Percentiles rank a stretch among this genome's conserved stretches.
Conservation (phyloP, 1,140 invertebrate genomes). For the Samia ricini region DNA sequence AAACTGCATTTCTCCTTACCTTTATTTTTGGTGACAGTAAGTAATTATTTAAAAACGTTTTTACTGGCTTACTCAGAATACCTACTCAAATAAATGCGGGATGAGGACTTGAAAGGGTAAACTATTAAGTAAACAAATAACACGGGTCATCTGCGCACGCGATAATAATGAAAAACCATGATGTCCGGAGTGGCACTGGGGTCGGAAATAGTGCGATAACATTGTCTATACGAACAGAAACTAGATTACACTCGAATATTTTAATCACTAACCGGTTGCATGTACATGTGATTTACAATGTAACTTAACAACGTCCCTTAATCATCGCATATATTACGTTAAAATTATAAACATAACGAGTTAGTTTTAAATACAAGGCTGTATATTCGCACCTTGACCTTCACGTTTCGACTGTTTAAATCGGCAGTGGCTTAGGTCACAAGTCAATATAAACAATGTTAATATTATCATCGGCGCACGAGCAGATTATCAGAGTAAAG, state of each 20-base stretch:
- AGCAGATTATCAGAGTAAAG: background rate
- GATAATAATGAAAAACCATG: conserved; percentile 10
- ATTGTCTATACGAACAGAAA: background rate
- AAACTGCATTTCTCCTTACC: too few species aligned
- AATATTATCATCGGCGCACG: background rate
- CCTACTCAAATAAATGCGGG: background rate
- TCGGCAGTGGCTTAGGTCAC: background rate
- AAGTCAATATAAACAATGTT: background rate
- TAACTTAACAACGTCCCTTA: background rate
- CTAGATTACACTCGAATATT: conserved; percentile 7
- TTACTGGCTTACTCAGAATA: too few species aligned
- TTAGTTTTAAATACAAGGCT: background rate
- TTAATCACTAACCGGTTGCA: background rate
- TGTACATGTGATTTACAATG: background rate
- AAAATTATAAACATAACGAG: background rate
- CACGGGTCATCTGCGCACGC: conserved; percentile 16
- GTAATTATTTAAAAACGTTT: too few species aligned
- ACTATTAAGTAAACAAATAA: background rate
- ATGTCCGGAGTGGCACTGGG: background rate
- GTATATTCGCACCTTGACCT: background rate
- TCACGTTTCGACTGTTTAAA: background rate
- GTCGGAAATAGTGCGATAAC: conserved; percentile 15
- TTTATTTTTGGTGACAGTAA: too few species aligned
- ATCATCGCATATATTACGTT: background rate
- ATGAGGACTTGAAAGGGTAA: background rate